Percentiles rank a stretch among this genome's conserved stretches.
These are phyloP conservation scores for Phocoena phocoena DNA, from an alignment of 2,113 vertebrate species.

Conservation along the genomic window DNA sequence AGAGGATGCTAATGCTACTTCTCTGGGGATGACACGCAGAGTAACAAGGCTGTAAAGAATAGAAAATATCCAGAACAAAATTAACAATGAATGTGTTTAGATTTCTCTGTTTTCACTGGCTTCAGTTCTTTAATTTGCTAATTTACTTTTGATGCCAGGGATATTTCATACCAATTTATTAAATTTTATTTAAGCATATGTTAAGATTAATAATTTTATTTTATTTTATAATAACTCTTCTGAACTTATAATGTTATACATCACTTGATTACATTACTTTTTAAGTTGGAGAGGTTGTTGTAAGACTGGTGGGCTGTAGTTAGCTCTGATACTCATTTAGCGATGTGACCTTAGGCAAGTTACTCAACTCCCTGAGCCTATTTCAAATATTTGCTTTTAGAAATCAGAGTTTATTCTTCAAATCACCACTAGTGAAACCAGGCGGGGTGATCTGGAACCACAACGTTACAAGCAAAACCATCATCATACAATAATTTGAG, in stretches of 20 bases:
- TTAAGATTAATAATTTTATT: conserved; percentile 1
- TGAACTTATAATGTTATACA: neutral
- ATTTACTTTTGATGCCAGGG: neutral
- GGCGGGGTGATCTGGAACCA: neutral
- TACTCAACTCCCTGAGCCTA: neutral
- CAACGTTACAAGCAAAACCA: neutral
- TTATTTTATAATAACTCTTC: neutral
- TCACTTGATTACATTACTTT: neutral
- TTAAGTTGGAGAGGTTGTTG: neutral
- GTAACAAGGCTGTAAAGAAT: neutral
- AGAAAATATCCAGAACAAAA: neutral
- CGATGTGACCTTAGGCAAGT: neutral
- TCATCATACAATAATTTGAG: neutral
- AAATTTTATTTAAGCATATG: neutral
- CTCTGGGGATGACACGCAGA: neutral
- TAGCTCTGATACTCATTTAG: neutral
- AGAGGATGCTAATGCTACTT: neutral
- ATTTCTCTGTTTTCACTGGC: conserved; percentile 6
- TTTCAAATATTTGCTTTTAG: conserved; percentile 3
- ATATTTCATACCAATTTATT: neutral
- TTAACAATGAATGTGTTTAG: neutral
- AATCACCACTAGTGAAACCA: neutral
- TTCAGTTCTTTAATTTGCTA: neutral
- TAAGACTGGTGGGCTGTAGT: neutral
- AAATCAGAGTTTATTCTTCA: conserved; percentile 21